These are phyloP conservation scores for Balearica regulorum DNA, from an alignment of 2,797 vertebrate genomes.

Conservation along the genomic window DNA sequence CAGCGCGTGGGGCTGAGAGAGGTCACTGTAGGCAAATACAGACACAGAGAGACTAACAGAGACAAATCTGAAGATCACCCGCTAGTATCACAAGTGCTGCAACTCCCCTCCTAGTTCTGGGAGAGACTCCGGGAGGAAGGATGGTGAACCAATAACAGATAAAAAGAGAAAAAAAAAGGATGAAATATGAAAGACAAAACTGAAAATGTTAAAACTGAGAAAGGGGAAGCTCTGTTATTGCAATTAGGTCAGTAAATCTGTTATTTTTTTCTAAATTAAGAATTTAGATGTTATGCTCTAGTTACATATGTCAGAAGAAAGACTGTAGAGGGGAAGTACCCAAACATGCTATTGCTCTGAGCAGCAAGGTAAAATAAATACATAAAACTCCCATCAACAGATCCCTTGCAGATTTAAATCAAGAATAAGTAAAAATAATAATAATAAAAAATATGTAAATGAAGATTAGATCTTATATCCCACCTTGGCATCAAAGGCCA, in stretches of 20 bases:
- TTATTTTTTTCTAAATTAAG: not conserved
- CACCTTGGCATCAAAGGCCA: not conserved
- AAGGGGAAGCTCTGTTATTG: not conserved
- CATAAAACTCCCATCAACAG: not conserved
- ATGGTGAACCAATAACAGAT: not conserved
- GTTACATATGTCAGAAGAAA: not conserved
- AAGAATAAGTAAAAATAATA: not conserved
- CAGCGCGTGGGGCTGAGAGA: not conserved
- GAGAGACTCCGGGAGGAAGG: not conserved
- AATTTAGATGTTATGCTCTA: not conserved
- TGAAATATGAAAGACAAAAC: not conserved
- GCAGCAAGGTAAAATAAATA: not conserved
- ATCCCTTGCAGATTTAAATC: not conserved
- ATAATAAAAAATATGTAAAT: not conserved
- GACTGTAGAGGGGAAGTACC: not conserved
- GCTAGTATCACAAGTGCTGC: not conserved
- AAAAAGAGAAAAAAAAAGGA: not conserved
- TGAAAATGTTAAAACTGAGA: not conserved
- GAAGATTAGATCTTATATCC: not conserved
- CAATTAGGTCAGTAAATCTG: not conserved
- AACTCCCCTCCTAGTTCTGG: not conserved
- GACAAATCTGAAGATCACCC: not conserved
- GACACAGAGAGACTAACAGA: not conserved
- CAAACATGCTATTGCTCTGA: not conserved
- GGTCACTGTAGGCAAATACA: slow-evolving; percentile 11